Base-by-base conservation (phyloP, 2,797 vertebrate species). In the Loris lydekkerianus region DNA sequence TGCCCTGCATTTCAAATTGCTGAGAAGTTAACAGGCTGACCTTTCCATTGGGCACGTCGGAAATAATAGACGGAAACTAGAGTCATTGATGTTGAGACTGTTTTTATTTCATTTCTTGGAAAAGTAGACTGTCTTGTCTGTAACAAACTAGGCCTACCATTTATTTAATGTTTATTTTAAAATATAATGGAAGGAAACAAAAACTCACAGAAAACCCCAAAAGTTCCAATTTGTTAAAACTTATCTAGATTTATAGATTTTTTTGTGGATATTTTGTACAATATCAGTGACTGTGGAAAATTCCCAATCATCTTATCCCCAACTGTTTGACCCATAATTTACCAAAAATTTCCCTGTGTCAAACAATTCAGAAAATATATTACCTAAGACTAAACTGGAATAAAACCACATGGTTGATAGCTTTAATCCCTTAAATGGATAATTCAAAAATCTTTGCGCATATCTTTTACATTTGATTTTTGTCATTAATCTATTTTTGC, bases 1-100 rank as follows among this genome's bases (percentile, higher is more conserved):
- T 98, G 95, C 97, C 70, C 49, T 95, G 14, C 37, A 76, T 96
- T 95, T 93, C 67, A 87, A 95, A 92, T 82, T 56, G 77, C 81
- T 98, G 80, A 97, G 96, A 96, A 88, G 92, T 76, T 9, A 80
- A 43, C 37, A 70, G 90, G 11, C 93, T 91, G 46, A 80, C 93
- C 94, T 96, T 92, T 84, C 40, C 2, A 58, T 1, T 58, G 78
- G 40, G 1, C 85, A 78, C 46, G 72, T n/a, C 46, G 93, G 63
- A 92, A 88, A 86, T 13, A 29, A 86, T 65, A 63, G 17, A 21
- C 89, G 34, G 73, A 90, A 81, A 49, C 21, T 73, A 10, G 11
- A 29, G 31, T 31, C 10, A 69, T 0, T 63, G 27, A 18, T 90
- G 10, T 11, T 29, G 2, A 43, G 11, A 31, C 6, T 73, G 27